Evolutionary conservation across 2,797 vertebrate species (phyloP).

Genomic region (Tiaroga cobitis): DNA sequence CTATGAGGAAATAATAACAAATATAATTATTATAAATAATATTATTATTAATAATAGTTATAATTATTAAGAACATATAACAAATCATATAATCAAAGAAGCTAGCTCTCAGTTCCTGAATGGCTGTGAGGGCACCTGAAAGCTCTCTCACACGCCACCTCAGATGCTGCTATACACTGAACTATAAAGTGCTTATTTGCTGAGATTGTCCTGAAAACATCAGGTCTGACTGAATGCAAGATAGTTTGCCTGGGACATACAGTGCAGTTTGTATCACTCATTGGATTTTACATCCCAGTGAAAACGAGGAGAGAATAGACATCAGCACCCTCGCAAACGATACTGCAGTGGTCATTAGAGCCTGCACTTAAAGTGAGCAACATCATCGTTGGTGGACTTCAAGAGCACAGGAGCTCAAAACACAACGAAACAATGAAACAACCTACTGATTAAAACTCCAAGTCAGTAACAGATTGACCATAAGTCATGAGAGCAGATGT

Average conservation of each 20-base stretch:
- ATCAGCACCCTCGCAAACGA: constrained; percentile 26
- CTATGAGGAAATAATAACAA: constrained; percentile 46
- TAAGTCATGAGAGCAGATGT: constrained; percentile 8
- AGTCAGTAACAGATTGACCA: constrained; percentile 14
- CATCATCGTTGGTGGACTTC: neutral
- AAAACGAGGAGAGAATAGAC: constrained; percentile 19
- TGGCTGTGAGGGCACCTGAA: neutral
- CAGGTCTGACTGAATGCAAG: neutral
- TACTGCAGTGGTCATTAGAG: constrained; percentile 44
- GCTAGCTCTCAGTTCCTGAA: neutral
- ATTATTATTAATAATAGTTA: neutral
- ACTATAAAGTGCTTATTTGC: constrained; percentile 51
- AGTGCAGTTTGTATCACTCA: constrained; percentile 15
- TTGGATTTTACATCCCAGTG: neutral
- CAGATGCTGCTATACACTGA: constrained; percentile 2
- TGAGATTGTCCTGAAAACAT: constrained; percentile 5
- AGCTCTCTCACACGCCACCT: neutral
- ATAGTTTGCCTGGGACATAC: neutral
- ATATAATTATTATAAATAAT: neutral
- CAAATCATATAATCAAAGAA: neutral
- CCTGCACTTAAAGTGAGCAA: constrained; percentile 9
- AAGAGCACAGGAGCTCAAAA: constrained; percentile 14
- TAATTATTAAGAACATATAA: neutral
- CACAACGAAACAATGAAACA: neutral
- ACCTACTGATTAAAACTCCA: neutral